Base-by-base conservation (phyloP, 2,113 vertebrate genomes). In the Tupaia chinensis region DNA sequence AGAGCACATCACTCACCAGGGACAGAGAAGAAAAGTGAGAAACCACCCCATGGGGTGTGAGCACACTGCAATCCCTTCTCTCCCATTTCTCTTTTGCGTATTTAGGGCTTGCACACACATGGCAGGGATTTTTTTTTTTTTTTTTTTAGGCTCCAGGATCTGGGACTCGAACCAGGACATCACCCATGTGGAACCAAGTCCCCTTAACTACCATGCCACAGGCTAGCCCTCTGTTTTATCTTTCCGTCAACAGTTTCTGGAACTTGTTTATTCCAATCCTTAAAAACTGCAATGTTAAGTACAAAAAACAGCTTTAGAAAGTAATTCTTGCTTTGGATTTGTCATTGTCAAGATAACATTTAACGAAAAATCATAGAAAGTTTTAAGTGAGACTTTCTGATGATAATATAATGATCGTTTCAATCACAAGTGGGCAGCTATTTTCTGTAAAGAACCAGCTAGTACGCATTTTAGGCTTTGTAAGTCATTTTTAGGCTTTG, bases 301-400 rank as follows among this genome's bases (percentile, higher is more conserved):
- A 86, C 1, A 5, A 7, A 66, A 83, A 66, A 70, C 77, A 69
- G 9, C 79, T 87, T 68, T 83, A 92, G 96, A 91, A 89, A 80
- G 32, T 87, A 66, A 73, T 74, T 82, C 61, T 87, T 53, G 8
- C 91, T 95, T 96, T 93, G 58, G 23, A 58, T 32, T 73, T 34
- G 11, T 34, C 68, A 63, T 70, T 17, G 1, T 63, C 32, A 86
- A 54, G 0, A 44, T 80, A 7, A 89, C 53, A 56, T 86, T 89
- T 58, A 65, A 29, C 72, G 66, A 32, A n/a, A 91, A 76, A 17
- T 83, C 27, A 86, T 44, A 34, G 9, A 44, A 68, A 56, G 10
- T 53, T 87, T 66, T 7, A 86, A 86, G 54, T 79, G n/a, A 84
- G 23, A 32, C 66, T 69, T n/a, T 22, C 58, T 74, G 0, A 0